Evolutionary conservation across 2,888 invertebrate genomes (phyloP).

Genomic region (Hermaeophaga mercurialis): DNA sequence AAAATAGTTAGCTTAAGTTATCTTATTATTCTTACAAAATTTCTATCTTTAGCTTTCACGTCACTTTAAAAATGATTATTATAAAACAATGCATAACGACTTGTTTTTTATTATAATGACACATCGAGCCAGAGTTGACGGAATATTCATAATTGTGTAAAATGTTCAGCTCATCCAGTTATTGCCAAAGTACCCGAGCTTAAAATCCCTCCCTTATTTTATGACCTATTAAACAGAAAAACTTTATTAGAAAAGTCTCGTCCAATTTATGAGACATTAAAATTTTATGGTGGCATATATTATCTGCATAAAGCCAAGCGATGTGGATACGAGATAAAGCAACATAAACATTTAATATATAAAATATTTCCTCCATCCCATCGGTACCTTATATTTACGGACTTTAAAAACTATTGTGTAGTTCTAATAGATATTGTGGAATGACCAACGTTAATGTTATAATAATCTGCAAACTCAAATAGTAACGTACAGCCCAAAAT

Average conservation of each 20-base stretch:
- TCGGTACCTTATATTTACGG: neutral
- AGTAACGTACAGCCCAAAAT: too few species aligned
- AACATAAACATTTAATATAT: constrained; percentile 1
- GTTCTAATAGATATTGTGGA: too few species aligned
- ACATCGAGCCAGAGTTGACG: too few species aligned
- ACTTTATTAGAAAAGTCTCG: constrained; percentile 17
- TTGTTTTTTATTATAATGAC: neutral
- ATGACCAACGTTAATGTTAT: too few species aligned
- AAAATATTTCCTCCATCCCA: neutral
- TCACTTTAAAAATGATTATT: too few species aligned
- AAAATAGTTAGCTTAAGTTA: too few species aligned
- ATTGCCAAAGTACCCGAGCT: constrained; percentile 6
- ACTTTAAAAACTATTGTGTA: too few species aligned
- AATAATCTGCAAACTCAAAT: too few species aligned
- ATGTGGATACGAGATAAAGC: constrained; percentile 4
- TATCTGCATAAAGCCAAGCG: constrained; percentile 13
- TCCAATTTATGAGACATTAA: constrained; percentile 15
- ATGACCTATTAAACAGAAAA: constrained; percentile 14
- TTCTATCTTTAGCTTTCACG: too few species aligned
- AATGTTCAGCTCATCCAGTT: constrained; percentile 5
- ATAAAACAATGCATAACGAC: neutral
- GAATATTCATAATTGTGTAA: neutral
- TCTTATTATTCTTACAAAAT: too few species aligned
- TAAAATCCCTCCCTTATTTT: constrained; percentile 11
- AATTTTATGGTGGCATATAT: constrained; percentile 11